Conservation (phyloP, 2,797 vertebrate genomes). For the Okamejei kenojei region DNA sequence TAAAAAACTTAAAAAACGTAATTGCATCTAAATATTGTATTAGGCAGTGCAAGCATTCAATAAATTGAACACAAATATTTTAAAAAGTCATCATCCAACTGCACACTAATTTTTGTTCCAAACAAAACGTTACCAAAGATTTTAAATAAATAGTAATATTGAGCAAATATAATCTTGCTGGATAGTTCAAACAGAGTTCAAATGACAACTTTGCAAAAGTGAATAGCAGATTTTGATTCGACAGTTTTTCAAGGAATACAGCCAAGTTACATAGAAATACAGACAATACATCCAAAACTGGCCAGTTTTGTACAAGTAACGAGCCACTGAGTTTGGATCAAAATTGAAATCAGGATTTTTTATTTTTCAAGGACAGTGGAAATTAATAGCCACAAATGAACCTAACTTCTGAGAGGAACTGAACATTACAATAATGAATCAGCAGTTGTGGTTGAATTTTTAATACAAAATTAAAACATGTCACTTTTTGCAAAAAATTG, state of each 20-base stretch:
- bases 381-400: background rate
- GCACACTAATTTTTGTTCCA: background rate
- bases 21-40: background rate
- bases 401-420: background rate
- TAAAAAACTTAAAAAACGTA: background rate
- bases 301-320: background rate
- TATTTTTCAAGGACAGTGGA: background rate
- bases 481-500: background rate
- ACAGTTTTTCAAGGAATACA: background rate
- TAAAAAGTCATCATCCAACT: background rate
- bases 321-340: background rate
- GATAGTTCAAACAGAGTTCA: background rate
- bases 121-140: background rate
- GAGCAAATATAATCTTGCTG: background rate
- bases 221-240: background rate
- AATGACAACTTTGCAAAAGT: background rate
- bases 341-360: background rate
- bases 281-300: constrained; percentile 15
- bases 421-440: background rate
- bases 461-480: background rate
- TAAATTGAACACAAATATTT: background rate
- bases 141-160: background rate
- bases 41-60: background rate
- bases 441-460: background rate
- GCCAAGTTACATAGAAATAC: constrained; percentile 8